phyloP scores from a whole-genome alignment of 2,797 vertebrate genomes.

The Bryconaethiops microstoma region DNA sequence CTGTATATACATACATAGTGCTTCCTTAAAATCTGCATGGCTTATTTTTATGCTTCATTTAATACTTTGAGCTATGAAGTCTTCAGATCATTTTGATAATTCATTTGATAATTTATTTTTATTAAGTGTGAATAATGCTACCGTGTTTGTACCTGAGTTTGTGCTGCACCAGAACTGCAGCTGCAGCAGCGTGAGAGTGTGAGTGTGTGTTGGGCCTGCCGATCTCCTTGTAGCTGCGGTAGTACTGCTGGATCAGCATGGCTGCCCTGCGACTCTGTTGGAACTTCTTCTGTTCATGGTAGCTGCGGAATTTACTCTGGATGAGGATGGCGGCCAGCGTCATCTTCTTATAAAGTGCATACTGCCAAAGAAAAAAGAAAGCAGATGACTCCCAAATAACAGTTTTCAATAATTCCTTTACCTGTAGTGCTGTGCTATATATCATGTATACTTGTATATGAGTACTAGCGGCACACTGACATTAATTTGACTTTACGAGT shows the following conservation, averaged over 20 bases:
- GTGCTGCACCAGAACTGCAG: conserved; percentile 81
- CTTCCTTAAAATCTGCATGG: too few relatives aligned
- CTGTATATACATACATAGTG: too few relatives aligned
- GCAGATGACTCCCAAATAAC: neutral
- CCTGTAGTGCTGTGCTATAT: neutral
- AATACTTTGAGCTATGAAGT: too few relatives aligned
- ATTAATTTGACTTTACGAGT: neutral
- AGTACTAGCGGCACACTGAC: neutral
- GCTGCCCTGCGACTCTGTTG: conserved; percentile 97
- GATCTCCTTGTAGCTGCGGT: conserved; percentile 95
- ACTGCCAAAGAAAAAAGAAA: conserved; percentile 82
- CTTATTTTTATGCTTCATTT: too few relatives aligned
- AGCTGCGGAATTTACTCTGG: conserved; percentile 99
- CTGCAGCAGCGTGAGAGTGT: conserved; percentile 76
- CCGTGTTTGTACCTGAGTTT: conserved; percentile 79
- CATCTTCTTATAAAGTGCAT: conserved; percentile 99
- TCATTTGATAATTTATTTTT: too few relatives aligned
- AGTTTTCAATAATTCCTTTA: neutral
- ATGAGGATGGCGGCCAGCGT: conserved; percentile 99
- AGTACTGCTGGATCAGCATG: conserved; percentile 98
- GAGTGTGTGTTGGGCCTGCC: conserved; percentile 80
- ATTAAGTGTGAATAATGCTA: conserved; percentile 1
- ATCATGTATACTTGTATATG: neutral
- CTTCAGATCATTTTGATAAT: too few relatives aligned
- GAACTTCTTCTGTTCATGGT: conserved; percentile 96